phyloP scores from a whole-genome alignment of 2,888 invertebrate genomes.

The Agrochola lota region DNA sequence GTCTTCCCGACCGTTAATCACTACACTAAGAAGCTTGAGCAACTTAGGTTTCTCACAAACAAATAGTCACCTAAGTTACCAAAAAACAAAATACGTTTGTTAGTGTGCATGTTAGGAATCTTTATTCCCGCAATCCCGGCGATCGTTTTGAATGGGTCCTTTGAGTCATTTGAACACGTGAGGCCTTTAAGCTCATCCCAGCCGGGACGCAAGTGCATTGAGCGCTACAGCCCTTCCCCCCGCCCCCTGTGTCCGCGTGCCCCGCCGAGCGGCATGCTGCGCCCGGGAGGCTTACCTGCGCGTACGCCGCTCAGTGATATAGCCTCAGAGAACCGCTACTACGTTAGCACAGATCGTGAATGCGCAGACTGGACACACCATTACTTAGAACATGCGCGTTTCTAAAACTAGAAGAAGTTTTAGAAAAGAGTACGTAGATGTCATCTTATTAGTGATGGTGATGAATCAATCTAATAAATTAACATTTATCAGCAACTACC shows the following conservation, averaged over 20 bases:
- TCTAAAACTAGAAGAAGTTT: background rate
- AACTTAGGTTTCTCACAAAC: background rate
- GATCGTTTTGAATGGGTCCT: constrained; percentile 54
- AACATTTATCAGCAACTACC: background rate
- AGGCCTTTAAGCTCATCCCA: constrained; percentile 63
- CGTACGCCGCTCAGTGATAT: constrained; percentile 75
- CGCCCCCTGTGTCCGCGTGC: constrained; percentile 47
- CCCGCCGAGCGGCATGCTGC: constrained; percentile 60
- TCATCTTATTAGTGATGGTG: background rate
- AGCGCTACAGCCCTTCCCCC: constrained; percentile 62
- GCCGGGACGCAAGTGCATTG: constrained; percentile 81
- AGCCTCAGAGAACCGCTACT: constrained; percentile 84
- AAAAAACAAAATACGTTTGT: background rate
- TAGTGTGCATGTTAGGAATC: constrained; percentile 4
- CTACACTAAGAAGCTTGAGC: background rate
- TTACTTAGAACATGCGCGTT: background rate
- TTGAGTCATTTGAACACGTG: constrained; percentile 62
- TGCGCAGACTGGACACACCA: constrained; percentile 53
- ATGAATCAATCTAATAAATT: background rate
- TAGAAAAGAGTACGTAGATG: background rate
- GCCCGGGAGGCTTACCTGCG: constrained; percentile 85
- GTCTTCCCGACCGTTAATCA: background rate
- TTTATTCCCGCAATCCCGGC: constrained; percentile 22
- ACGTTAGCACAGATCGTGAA: constrained; percentile 73
- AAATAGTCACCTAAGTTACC: background rate